Evolutionary conservation across 2,113 vertebrate species (phyloP), one percentile per base, ranked within the genome.

Genomic region (Daphoenositta chrysoptera): DNA sequence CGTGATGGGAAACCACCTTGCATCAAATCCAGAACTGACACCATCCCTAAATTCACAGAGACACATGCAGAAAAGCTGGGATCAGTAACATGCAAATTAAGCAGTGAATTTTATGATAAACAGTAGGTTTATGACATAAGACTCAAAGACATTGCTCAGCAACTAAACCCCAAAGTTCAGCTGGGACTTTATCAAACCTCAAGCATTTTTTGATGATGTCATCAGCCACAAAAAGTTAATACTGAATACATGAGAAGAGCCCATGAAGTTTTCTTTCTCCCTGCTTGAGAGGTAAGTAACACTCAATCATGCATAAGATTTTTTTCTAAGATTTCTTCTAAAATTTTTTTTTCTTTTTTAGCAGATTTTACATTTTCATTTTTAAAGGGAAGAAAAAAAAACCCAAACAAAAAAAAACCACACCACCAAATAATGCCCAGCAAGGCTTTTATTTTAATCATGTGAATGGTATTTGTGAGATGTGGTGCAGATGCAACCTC

Each of bases 1-100:
- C 99, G 97, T 27, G 99, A 99, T 2, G 99, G 99, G 94, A 99
- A 99, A 26, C 99, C 99, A 19, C 99, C 99, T 97, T 99, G 99
- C 99, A 99, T 99, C 95, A 99, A 97, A 96, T 99, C 99, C 98
- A 99, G 96, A 48, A 99, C 99, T 3, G 99, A 99, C 80, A 99
- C 99, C 99, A 99, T 99, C 11, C 99, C 99, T 99, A 89, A 26
- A 90, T 76, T 68, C 68, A 84, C 0, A 89, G 80, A 89, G 40
- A 95, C 45, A 91, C 13, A 90, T 0, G 37, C 1, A n/a, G 15
- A 88, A 35, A 91, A 40, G 31, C 3, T 48, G 13, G 2, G 19
- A 57, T 63, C 22, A 73, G 39, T 40, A 82, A 79, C 61, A 77
- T 7, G 9, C 24, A 87, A 76, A 87, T 17, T 39, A 68, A 78